Evolutionary conservation across 2,113 vertebrate species (phyloP), one percentile per base, ranked within the genome.

Genomic region (Hippolais icterina): DNA sequence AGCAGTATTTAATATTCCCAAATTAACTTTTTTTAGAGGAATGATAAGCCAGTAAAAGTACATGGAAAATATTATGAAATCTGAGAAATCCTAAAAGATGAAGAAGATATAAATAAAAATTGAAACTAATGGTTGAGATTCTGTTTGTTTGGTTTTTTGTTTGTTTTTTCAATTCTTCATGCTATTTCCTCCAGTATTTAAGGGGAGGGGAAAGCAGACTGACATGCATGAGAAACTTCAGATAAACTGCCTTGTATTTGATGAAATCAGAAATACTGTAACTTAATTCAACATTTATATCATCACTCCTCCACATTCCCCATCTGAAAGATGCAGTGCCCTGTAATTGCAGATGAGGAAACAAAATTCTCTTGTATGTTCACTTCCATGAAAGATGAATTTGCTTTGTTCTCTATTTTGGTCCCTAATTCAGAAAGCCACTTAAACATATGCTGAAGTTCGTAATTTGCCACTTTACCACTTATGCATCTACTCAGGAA

Each of bases 401-500:
- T 87, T 92, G 47, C 56, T 88, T 92, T 93, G 69, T 89, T 71
- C 47, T 76, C 2, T 89, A 41, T 87, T 79, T 97, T 81, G 60
- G 83, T 53, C 77, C 59, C 60, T 71, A 92, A 56, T 69, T 91
- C 81, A 79, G 74, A 61, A 91, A 96, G 76, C 28, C 53, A 50
- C 68, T 93, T 90, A 83, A 93, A 90, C 76, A 92, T 89, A 92
- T 87, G 94, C 69, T 95, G 81, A 79, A 95, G 70, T 82, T 91
- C 81, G 76, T 75, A 15, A 57, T 91, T 93, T 87, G 50, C 74
- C 81, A 76, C 31, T 79, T 59, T 35, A 53, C 53, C 50, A 89
- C 65, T 94, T 91, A 53, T 5, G 39, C 70, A 91, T 89, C 74
- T 76, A 72, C 57, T 79, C 53, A 70, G 42, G 86, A 92, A 89